Evolutionary conservation across 2,888 invertebrate species (phyloP).

Genomic region (Polylopha cassiicola): DNA sequence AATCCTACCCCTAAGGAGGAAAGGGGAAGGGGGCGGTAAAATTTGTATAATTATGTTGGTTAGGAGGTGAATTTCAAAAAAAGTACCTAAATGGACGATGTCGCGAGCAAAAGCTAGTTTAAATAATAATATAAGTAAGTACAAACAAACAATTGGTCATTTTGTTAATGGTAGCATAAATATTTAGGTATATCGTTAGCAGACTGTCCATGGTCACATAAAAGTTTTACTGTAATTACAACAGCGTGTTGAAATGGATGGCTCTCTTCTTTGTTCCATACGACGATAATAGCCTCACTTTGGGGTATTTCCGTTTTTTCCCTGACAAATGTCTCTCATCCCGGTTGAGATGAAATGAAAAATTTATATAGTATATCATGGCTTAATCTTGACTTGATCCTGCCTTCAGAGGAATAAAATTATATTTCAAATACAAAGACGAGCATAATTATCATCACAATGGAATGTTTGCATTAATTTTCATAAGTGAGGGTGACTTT

Average conservation of each 20-base stretch:
- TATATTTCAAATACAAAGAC: background rate
- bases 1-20: too few relatives aligned
- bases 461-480: conserved; percentile 2
- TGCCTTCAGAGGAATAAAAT: background rate
- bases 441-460: conserved; percentile 4
- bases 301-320: conserved; percentile 30
- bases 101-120: too few relatives aligned
- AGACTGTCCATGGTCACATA: too few relatives aligned
- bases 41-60: too few relatives aligned
- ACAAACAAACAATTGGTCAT: too few relatives aligned
- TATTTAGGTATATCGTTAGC: too few relatives aligned
- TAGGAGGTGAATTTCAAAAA: too few relatives aligned
- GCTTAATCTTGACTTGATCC: conserved; percentile 13
- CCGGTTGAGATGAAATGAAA: conserved; percentile 23
- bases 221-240: conserved; percentile 21
- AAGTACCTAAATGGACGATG: too few relatives aligned
- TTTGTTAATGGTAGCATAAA: too few relatives aligned
- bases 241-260: conserved; percentile 25
- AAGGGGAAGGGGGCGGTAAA: too few relatives aligned
- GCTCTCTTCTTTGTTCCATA: conserved; percentile 28
- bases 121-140: too few relatives aligned
- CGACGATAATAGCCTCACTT: conserved; percentile 35
- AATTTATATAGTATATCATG: conserved; percentile 16
- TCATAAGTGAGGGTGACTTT: too few relatives aligned
- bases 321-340: conserved; percentile 29